phyloP scores from a whole-genome alignment of 1,140 invertebrate species.

The Oryzaephilus surinamensis region DNA sequence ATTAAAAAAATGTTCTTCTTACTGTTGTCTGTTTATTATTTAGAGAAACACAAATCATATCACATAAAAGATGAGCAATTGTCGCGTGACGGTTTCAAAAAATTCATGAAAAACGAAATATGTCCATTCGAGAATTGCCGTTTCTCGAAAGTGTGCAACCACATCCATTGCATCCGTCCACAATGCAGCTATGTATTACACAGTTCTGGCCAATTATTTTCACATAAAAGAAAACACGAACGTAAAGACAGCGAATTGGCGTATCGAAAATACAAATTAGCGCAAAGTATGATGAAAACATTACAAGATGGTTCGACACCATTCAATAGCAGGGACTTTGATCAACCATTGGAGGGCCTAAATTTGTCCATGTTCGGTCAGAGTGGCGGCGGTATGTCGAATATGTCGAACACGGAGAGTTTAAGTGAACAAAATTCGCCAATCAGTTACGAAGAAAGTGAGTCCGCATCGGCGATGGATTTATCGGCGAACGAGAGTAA shows the following conservation, averaged over 20 bases:
- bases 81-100: slow-evolving; percentile 93
- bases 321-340: too few relatives aligned
- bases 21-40: slow-evolving; percentile 14
- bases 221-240: slow-evolving; percentile 96
- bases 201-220: slow-evolving; percentile 92
- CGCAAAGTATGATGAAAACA: slow-evolving; percentile 37
- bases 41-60: slow-evolving; percentile 98
- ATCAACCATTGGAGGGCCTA: slow-evolving; percentile 22
- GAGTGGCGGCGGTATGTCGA: slow-evolving; percentile 24
- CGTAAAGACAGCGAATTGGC: slow-evolving; percentile 78
- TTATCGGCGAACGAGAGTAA: slow-evolving; percentile 32
- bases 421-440: slow-evolving; percentile 33
- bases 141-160: slow-evolving; percentile 91
- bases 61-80: slow-evolving; percentile 96
- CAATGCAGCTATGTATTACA: slow-evolving; percentile 94
- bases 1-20: background rate
- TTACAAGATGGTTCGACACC: slow-evolving; percentile 20
- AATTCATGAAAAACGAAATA: slow-evolving; percentile 94
- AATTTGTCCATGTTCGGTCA: slow-evolving; percentile 28
- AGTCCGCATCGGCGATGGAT: slow-evolving; percentile 32
- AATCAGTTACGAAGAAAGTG: slow-evolving; percentile 31
- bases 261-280: slow-evolving; percentile 63
- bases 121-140: slow-evolving; percentile 86
- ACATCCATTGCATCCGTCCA: slow-evolving; percentile 94
- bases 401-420: slow-evolving; percentile 31